Base-by-base conservation (phyloP, 2,113 vertebrate genomes). In the Himantopus leucocephalus region DNA sequence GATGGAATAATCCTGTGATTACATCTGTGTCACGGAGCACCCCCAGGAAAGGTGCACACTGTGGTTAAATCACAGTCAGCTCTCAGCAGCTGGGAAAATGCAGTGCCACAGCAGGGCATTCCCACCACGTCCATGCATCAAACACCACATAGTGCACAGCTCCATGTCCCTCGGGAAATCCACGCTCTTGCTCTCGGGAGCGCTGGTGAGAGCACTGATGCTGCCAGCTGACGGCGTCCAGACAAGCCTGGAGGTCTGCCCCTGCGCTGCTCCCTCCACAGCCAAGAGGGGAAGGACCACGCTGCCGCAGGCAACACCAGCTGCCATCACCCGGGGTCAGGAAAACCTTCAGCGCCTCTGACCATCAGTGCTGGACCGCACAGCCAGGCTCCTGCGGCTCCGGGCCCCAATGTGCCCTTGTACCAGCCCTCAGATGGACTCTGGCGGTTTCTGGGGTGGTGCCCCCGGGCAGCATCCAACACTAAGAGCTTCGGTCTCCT, bases 301-400 rank as follows among this genome's bases (percentile, higher is more conserved):
- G 23, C 34, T 5, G 26, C 47, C 1, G 0, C 6, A 1, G 32
- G 29, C 70, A 87, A 27, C 0, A 1, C 53, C 0, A 0, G 52
- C 41, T 55, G 68, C 53, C 10, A 1, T 35, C 73, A 14, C 48
- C 64, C 0, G 0, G 24, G 8, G 15, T 11, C 26, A 63, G 32
- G 22, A 50, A 34, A 58, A 82, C 41, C 71, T 52, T 15, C 59
- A 43, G 29, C 2, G 0, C 26, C 63, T 74, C 58, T 2, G 0
- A 43, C n/a, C 64, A 59, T 17, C 56, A 32, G 48, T 13, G 58
- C 39, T 34, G 68, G 37, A 45, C 12, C 73, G 11, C 17, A 10
- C 0, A 1, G 35, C 23, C 63, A 20, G 32, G 62, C 48, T 62
- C 14, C 62, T 4, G 2, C 0, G 3, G 60, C 74, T 50, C 58